Evolutionary conservation across 1,140 invertebrate genomes (phyloP), one percentile per base, ranked within the genome.

Genomic region (Bradynema listronoti): DNA sequence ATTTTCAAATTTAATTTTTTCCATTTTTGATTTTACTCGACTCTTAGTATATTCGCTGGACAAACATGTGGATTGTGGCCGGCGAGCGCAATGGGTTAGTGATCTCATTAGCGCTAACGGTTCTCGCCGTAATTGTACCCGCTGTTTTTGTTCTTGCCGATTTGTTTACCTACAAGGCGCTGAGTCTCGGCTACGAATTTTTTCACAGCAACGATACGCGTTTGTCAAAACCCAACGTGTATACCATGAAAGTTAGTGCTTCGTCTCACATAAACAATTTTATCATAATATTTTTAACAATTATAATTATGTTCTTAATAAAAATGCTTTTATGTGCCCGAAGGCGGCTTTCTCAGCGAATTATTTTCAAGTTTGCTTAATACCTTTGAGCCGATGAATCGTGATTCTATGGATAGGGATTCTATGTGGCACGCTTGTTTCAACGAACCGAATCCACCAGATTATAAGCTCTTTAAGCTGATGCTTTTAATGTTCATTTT

Each of bases 401-500:
- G 24, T 11, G 65, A 61, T 39, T 30, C 39, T 9, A 39, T 52
- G 19, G 29, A 41, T 19, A 56, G 58, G 27, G 69, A 68, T 29
- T 42, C 42, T 33, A 7, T 69, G n/a, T 69, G 66, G 66, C 3
- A 51, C 3, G 25, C 43, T 24, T 69, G 66, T 27, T 72, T 69
- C 42, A 51, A 27, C 33, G 50, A 72, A 50, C 66, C 66, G 30
- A 65, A 22, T 24, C 54, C 57, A 2, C 69, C 67, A 7, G 53
- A 67, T 42, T 69, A 71, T 56, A 30, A 41, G 29, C 58, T 71
- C 27, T 65, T 70, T 42, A 27, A 66, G 27, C 24, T 65, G n/a
- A 70, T 69, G 63, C 55, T 71, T 43, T 29, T 68, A n/a, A 14
- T 71, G 7, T 70, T 65, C 43, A n/a, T 24, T 41, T 14, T 43